These are phyloP conservation scores for Luscinia luscinia DNA, from an alignment of 2,797 vertebrate genomes.

Conservation along the genomic window DNA sequence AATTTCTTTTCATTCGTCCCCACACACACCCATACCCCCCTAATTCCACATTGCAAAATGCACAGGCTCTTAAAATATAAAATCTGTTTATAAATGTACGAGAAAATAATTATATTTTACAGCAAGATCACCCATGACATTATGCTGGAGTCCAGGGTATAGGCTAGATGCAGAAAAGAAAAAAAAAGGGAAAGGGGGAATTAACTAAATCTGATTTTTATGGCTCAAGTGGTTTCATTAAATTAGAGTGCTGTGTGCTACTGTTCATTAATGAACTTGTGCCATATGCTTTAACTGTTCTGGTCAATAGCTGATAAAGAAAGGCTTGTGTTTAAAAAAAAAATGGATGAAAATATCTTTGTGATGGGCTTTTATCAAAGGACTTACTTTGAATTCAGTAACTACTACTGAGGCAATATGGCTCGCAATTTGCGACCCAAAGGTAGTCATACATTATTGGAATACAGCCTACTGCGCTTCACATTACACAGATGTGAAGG, in stretches of 20 bases:
- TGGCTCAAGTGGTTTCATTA: slow-evolving; percentile 99
- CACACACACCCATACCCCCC: not conserved
- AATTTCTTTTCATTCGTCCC: not conserved
- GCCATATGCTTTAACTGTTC: slow-evolving; percentile 93
- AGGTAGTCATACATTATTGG: slow-evolving; percentile 89
- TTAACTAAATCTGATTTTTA: slow-evolving; percentile 88
- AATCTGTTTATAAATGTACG: slow-evolving; percentile 57
- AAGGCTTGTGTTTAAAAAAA: slow-evolving; percentile 77
- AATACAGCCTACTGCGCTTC: slow-evolving; percentile 85
- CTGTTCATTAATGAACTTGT: slow-evolving; percentile 97
- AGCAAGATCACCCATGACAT: slow-evolving; percentile 70
- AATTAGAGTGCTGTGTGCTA: slow-evolving; percentile 90
- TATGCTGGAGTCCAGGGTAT: slow-evolving; percentile 73
- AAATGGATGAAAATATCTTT: slow-evolving; percentile 84
- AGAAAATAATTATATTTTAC: slow-evolving; percentile 69
- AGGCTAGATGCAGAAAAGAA: slow-evolving; percentile 73
- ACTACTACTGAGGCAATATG: slow-evolving; percentile 88
- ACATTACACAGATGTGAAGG: slow-evolving; percentile 89
- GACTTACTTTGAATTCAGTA: slow-evolving; percentile 86
- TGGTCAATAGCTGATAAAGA: slow-evolving; percentile 88
- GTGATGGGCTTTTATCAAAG: slow-evolving; percentile 86
- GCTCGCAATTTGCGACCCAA: slow-evolving; percentile 86
- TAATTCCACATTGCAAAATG: not conserved
- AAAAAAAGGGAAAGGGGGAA: slow-evolving; percentile 69
- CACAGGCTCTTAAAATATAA: slow-evolving; percentile 34